Evolutionary conservation across 1,140 invertebrate genomes (phyloP).

Genomic region (Calliphora vicina): DNA sequence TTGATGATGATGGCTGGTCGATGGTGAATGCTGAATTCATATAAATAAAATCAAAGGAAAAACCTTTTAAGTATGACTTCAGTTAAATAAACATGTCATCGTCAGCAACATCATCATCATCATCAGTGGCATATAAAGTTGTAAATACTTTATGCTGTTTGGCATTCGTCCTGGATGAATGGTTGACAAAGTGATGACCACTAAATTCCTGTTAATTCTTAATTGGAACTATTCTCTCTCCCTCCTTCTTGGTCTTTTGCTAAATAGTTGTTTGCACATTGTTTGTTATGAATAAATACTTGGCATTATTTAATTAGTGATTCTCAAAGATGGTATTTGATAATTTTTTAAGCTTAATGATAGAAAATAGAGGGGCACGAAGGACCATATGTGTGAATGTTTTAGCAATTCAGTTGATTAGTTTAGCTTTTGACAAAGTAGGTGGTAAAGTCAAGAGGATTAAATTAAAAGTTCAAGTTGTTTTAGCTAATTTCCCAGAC

Average conservation of each 20-base stretch:
- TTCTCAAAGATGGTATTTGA: neutral
- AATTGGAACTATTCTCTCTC: neutral
- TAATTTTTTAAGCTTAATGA: too few relatives aligned
- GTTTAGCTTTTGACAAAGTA: too few relatives aligned
- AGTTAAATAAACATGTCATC: constrained; percentile 1
- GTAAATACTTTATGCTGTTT: neutral
- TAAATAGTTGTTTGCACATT: neutral
- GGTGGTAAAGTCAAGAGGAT: too few relatives aligned
- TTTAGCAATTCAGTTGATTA: too few relatives aligned
- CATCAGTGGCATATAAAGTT: neutral
- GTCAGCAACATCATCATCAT: neutral
- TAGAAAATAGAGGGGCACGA: too few relatives aligned
- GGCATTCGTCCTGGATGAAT: neutral
- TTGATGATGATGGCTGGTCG: neutral
- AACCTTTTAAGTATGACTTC: neutral
- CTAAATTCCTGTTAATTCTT: constrained; percentile 1
- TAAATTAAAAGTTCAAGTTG: too few relatives aligned
- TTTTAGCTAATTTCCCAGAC: too few relatives aligned
- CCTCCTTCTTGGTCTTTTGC: neutral
- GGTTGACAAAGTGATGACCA: neutral
- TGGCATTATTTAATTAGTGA: constrained; percentile 1
- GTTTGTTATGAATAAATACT: neutral
- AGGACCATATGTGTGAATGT: neutral
- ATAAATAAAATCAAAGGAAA: neutral
- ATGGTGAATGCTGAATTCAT: neutral